Evolutionary conservation across 2,113 vertebrate genomes (phyloP), one percentile per base, ranked within the genome.

Genomic region (Peromyscus leucopus): DNA sequence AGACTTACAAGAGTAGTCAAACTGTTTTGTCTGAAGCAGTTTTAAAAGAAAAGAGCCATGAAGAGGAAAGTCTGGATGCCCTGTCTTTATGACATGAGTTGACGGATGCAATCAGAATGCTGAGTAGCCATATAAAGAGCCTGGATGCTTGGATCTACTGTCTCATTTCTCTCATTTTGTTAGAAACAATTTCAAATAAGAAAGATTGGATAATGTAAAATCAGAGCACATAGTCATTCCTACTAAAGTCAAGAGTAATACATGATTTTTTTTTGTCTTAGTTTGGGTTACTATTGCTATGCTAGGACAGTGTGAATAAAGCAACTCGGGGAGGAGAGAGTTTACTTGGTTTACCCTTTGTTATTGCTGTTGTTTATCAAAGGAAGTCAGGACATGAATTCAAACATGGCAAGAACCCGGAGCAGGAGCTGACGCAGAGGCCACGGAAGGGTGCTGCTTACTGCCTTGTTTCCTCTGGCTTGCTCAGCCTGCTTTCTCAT

Each of bases 11-110:
- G 55, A 84, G 24, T 94, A 95, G 90, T 97, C 89, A 96, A 91
- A 89, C 39, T 94, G 74, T 89, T 94, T 94, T 97, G 31, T 96
- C 86, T 91, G 75, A 97, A 97, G 92, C 59, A 96, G 59, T 87
- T 96, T 96, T 95, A 80, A 92, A 96, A 97, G 95, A 93, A 97
- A 96, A 95, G 42, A 95, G 51, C 4, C 65, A 94, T 16, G 59
- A 91, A 95, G 89, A n/a, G 31, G 92, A 95, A 89, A 61, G 55
- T 83, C n/a, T 95, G 75, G 72, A 59, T 65, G 42, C 28, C 17
- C 24, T 67, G 67, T n/a, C 69, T 94, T 95, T 69, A 86, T 46
- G 86, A 65, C 28, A 46, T 10, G 7, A 22, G 36, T 61, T 89
- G 92, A 71, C 63, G 63, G 57, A 87, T 57, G 57, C 48, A 82